Evolutionary conservation across 2,797 vertebrate species (phyloP).

Genomic region (Alectoris magna): DNA sequence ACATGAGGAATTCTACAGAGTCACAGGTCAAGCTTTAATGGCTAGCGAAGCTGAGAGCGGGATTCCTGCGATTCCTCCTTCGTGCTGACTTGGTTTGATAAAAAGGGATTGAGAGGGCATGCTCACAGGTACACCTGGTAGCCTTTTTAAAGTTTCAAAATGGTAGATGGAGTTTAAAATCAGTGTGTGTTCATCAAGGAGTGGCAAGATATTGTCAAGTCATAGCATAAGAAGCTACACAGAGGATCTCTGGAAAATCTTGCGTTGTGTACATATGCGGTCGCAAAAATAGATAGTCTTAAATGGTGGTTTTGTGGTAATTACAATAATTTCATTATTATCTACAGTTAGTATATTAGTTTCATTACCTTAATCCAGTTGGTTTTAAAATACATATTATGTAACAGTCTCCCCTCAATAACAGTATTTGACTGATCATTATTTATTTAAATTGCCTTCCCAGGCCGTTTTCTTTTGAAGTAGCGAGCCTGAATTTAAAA

Average conservation of each 20-base stretch:
- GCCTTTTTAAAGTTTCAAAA: neutral
- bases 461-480: slow-evolving; percentile 20
- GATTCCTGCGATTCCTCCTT: slow-evolving; percentile 42
- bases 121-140: neutral
- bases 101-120: neutral
- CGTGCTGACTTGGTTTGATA: neutral
- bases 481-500: neutral
- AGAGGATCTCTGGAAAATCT: neutral
- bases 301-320: neutral
- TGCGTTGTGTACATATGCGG: fast-evolving
- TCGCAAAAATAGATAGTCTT: neutral
- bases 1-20: neutral
- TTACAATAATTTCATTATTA: neutral
- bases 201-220: neutral
- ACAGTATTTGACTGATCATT: slow-evolving; percentile 1
- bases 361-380: neutral
- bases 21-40: slow-evolving; percentile 50
- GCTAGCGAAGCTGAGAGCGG: neutral
- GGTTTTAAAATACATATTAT: neutral
- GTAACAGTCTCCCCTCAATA: neutral
- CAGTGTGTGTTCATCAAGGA: neutral
- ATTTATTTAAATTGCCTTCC: slow-evolving; percentile 23
- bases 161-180: neutral
- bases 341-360: neutral
- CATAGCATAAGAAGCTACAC: neutral